Evolutionary conservation across 2,113 vertebrate genomes (phyloP).

Genomic region (Hippocampus comes): DNA sequence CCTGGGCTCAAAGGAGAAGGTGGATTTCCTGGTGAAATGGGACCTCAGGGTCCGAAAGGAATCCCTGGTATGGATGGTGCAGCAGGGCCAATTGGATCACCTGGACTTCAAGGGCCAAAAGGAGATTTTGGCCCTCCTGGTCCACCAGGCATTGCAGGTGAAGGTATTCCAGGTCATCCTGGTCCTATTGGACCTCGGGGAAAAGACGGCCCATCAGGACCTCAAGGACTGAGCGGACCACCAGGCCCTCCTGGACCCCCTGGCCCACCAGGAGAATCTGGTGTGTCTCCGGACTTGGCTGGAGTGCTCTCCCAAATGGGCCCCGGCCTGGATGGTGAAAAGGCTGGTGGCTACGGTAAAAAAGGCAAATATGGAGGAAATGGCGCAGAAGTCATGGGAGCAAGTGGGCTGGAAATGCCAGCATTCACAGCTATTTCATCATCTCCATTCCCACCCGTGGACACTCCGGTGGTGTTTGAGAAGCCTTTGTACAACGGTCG

Average conservation of each 20-base stretch:
- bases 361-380: slow-evolving; percentile 78
- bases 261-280: slow-evolving; percentile 78
- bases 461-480: slow-evolving; percentile 88
- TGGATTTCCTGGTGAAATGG: slow-evolving; percentile 80
- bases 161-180: slow-evolving; percentile 77
- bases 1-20: slow-evolving; percentile 82
- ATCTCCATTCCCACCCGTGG: slow-evolving; percentile 87
- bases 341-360: slow-evolving; percentile 76
- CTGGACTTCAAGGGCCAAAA: slow-evolving; percentile 82
- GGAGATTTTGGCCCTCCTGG: slow-evolving; percentile 84
- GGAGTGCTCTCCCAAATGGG: slow-evolving; percentile 88
- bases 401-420: slow-evolving; percentile 85
- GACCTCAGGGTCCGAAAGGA: slow-evolving; percentile 86
- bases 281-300: slow-evolving; percentile 77
- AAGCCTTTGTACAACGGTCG: slow-evolving; percentile 94
- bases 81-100: slow-evolving; percentile 82
- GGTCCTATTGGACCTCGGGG: slow-evolving; percentile 85
- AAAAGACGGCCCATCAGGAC: slow-evolving; percentile 76
- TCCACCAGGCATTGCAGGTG: slow-evolving; percentile 76
- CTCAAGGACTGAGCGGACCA: slow-evolving; percentile 80
- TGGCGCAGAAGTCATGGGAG: slow-evolving; percentile 66
- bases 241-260: slow-evolving; percentile 87
- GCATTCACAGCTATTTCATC: slow-evolving; percentile 89
- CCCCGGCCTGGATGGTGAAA: slow-evolving; percentile 81
- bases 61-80: slow-evolving; percentile 87